These are phyloP conservation scores for Characodon lateralis DNA, from an alignment of 2,797 vertebrate species.

Conservation along the genomic window DNA sequence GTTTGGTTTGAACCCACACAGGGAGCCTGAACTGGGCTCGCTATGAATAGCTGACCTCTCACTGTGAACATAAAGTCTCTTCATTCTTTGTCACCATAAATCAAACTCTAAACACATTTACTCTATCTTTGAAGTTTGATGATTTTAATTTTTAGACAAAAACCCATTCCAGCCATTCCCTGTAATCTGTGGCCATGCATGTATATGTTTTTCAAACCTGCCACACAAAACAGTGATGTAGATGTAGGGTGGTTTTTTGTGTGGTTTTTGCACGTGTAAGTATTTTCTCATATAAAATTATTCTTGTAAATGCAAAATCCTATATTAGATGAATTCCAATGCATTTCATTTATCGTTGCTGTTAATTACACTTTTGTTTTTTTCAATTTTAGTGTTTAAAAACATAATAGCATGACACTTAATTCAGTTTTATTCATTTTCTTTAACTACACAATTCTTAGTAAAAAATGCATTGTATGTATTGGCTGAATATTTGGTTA, in stretches of 20 bases:
- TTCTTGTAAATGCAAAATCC: neutral
- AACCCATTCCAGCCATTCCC: neutral
- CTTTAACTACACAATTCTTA: too few relatives aligned
- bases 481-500: too few relatives aligned
- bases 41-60: slow-evolving; percentile 43
- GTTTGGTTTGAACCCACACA: slow-evolving; percentile 24
- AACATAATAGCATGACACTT: too few relatives aligned
- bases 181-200: too few relatives aligned
- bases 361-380: neutral
- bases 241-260: too few relatives aligned
- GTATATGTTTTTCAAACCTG: too few relatives aligned
- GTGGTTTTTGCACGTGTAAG: too few relatives aligned
- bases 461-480: too few relatives aligned
- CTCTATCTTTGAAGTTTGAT: neutral
- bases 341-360: neutral
- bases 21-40: neutral
- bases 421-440: too few relatives aligned
- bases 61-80: neutral
- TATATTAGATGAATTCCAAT: neutral
- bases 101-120: neutral
- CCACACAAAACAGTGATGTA: too few relatives aligned
- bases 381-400: neutral
- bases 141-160: neutral
- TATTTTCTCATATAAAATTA: too few relatives aligned
- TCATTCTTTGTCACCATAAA: slow-evolving; percentile 5